Conservation (phyloP, 2,888 invertebrate species). For the Cylindroiulus punctatus region DNA sequence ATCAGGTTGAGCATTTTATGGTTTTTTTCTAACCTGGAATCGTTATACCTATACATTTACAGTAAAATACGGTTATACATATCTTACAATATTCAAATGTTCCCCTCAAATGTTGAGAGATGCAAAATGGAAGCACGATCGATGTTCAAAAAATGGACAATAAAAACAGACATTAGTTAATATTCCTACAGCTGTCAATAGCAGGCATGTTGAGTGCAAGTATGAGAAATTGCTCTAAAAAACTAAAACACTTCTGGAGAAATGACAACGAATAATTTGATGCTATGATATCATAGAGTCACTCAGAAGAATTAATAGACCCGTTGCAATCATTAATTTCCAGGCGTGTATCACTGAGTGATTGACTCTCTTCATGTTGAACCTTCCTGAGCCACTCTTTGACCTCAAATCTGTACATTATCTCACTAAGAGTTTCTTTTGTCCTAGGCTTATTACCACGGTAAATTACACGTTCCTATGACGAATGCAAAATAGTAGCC, state of each 20-base stretch:
- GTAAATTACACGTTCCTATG: conserved; percentile 58
- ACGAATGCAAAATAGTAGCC: too few species aligned
- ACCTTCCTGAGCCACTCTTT: conserved; percentile 60
- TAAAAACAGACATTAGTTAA: background rate
- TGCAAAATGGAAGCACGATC: too few species aligned
- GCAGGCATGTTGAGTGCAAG: background rate
- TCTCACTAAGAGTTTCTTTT: conserved; percentile 61
- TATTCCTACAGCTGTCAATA: background rate
- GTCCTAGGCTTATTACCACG: conserved; percentile 60
- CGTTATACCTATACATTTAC: too few species aligned
- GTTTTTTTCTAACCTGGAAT: too few species aligned
- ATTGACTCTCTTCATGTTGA: conserved; percentile 65
- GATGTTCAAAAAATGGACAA: too few species aligned
- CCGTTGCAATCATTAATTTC: background rate
- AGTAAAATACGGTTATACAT: too few species aligned
- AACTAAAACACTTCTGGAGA: too few species aligned
- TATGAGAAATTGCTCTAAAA: too few species aligned
- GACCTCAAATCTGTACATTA: conserved; percentile 62
- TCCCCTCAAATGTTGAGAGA: too few species aligned
- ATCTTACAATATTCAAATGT: too few species aligned
- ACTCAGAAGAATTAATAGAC: background rate
- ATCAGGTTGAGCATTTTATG: too few species aligned
- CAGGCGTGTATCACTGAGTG: background rate
- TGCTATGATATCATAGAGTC: background rate
- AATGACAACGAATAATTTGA: background rate